phyloP scores from a whole-genome alignment of 2,888 invertebrate species.

The Reticulitermes lucifugus region DNA sequence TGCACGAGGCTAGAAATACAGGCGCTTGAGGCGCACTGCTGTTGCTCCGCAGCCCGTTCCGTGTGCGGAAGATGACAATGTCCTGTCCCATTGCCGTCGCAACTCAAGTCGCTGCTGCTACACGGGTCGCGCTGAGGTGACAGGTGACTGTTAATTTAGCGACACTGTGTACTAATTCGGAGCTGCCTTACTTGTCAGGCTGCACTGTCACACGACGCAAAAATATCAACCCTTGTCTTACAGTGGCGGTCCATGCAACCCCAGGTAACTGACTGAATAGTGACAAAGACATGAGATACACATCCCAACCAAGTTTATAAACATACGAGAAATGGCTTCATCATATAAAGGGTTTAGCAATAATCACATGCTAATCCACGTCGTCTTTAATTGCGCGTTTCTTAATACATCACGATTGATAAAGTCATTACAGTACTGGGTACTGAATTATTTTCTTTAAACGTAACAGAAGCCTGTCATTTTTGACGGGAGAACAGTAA shows the following conservation, averaged over 20 bases:
- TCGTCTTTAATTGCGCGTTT: no score
- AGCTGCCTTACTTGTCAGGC: conserved; percentile 46
- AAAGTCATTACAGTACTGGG: no score
- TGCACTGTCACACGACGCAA: conserved; percentile 20
- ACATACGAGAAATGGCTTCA: no score
- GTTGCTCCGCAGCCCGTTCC: not conserved
- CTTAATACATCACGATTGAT: no score
- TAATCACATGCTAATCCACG: no score
- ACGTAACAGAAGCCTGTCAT: no score
- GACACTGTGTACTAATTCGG: conserved; percentile 61
- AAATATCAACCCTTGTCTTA: conserved; percentile 13
- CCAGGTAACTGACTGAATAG: not conserved
- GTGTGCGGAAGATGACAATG: conserved; percentile 41
- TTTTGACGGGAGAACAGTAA: no score
- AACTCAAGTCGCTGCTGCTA: conserved; percentile 15
- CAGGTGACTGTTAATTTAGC: conserved; percentile 62
- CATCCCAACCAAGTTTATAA: no score
- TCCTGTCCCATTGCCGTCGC: conserved; percentile 44
- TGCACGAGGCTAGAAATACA: not conserved
- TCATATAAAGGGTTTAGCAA: no score
- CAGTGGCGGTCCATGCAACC: not conserved
- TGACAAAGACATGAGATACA: no score
- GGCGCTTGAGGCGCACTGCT: not conserved
- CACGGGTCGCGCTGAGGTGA: conserved; percentile 54
- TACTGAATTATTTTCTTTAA: no score